Base-by-base conservation (phyloP, 2,113 vertebrate species). In the Nothoprocta pentlandii region DNA sequence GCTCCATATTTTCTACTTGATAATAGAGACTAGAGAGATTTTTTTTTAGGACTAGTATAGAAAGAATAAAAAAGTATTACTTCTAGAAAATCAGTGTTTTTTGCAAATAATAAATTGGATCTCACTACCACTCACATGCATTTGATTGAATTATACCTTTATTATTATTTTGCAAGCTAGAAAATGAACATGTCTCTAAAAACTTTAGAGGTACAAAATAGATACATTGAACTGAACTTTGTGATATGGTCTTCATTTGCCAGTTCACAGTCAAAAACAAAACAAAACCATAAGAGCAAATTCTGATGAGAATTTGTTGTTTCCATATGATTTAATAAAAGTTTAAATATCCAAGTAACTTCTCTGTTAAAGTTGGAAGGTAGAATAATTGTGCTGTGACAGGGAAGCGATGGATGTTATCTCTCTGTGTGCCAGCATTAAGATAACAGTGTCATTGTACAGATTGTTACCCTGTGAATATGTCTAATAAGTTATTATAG, bases 401-500 rank as follows among this genome's bases (percentile, higher is more conserved):
- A 94, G 89, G 95, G 91, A 92, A 94, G 47, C 80, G 90, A 93
- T 93, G 85, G 69, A 83, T 94, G 81, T 96, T 97, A 97, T 96
- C 97, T 97, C 92, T 95, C 92, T 94, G 66, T 97, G 92, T 97
- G 97, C 97, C 97, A 97, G 94, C 96, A 97, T 98, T 98, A 97
- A 98, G 97, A 98, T 98, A 97, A 97, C 95, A 96, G 92, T 98
- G 97, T 98, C 98, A 97, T 96, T 96, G 97, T 97, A 92, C 97
- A 97, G 96, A 97, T 97, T 98, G 98, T 98, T 98, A 98, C 98
- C 96, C 96, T 92, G 97, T 94, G 97, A 98, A 98, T 98, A 96
- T 98, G 97, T 98, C 97, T 97, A 97, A 96, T 97, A 98, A 98
- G 98, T 98, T 98, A 98, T 98, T 98, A 98, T 98, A 98, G 98